Base-by-base conservation (phyloP, 2,888 invertebrate genomes). In the Andricus curvator region DNA sequence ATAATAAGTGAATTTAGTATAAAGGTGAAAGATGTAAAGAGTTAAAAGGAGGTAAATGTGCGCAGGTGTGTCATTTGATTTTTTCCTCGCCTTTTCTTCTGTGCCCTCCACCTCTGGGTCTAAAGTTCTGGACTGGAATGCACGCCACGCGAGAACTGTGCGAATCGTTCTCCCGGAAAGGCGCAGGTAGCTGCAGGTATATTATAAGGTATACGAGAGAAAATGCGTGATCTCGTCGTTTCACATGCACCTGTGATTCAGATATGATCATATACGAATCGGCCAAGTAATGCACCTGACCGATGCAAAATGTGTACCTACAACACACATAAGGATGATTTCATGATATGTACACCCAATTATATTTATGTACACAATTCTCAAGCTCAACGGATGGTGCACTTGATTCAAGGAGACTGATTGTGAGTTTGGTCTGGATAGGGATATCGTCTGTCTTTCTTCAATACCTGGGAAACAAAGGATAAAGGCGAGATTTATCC, bases 71-170 rank as follows among this genome's bases (percentile, higher is more conserved):
- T 56, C 51, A 20, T 56, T n/a, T 56, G n/a, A 56, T 56, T 56
- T 56, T 56, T 56, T n/a, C n/a, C 56, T 56, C n/a, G n/a, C 56
- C 56, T 56, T 56, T 56, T 56, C n/a, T 56, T 56, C 56, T n/a
- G n/a, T 56, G 56, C 51, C 51, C n/a, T 56, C 20, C 51, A 56
- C 51, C 51, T 56, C 51, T n/a, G 13, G 11, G 41, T 44, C 44
- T 44, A 44, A 15, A 44, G 13, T 44, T 13, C 13, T 13, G 13
- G 13, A 8, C n/a, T n/a, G 56, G n/a, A 56, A 56, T 56, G n/a
- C 56, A 56, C 20, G 8, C n/a, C 56, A 56, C 56, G 9, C 56
- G 56, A 56, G 56, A 56, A 56, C n/a, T 56, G 56, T 56, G 56
- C 56, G 56, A 56, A 56, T 56, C 56, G 56, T 56, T 56, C 56